Percentiles rank a stretch among this genome's conserved stretches.
Conservation (phyloP, 2,113 vertebrate species). For the Otolemur garnettii region DNA sequence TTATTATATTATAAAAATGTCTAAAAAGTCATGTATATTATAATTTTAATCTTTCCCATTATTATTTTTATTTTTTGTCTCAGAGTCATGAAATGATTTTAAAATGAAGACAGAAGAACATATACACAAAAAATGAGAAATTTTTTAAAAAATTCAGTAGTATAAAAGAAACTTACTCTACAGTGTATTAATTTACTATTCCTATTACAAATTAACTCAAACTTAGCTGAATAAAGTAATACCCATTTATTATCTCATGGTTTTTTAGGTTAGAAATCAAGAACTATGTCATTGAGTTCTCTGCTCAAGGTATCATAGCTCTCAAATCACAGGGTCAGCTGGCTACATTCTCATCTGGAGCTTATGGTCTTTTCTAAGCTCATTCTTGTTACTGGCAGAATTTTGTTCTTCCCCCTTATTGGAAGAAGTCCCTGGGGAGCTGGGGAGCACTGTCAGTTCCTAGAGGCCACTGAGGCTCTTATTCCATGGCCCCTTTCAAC, state of each 20-base stretch:
- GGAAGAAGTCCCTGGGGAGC: not conserved
- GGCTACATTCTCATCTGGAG: not conserved
- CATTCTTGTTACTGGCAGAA: not conserved
- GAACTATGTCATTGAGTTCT: not conserved
- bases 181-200: not conserved
- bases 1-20: not conserved
- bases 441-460: not conserved
- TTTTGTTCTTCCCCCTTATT: not conserved
- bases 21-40: not conserved
- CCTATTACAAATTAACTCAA: not conserved
- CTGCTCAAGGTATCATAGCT: not conserved
- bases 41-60: not conserved
- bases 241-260: not conserved
- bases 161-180: not conserved
- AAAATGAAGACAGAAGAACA: not conserved
- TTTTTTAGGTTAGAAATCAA: not conserved
- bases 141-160: not conserved
- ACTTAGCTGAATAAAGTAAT: not conserved
- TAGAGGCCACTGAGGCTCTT: not conserved
- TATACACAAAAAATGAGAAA: not conserved
- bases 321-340: not conserved
- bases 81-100: not conserved
- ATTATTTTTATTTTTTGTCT: constrained; percentile 21
- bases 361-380: not conserved
- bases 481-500: not conserved